phyloP scores from a whole-genome alignment of 2,113 vertebrate genomes.

The Corythornis vintsioides region DNA sequence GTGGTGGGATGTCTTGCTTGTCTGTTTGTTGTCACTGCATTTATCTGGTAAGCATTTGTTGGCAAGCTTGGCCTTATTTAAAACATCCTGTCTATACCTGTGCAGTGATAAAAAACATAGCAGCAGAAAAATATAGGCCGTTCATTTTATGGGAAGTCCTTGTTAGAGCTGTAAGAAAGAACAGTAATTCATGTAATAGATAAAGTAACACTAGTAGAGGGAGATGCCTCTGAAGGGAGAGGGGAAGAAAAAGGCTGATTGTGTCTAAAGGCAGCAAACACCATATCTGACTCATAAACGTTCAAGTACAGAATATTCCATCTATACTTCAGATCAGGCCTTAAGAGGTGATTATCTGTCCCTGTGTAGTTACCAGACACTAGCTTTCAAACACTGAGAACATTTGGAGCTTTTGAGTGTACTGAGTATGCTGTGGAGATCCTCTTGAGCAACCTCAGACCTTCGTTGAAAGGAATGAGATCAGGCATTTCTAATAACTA shows the following conservation, averaged over 20 bases:
- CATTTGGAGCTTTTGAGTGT: neutral
- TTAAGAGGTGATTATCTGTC: neutral
- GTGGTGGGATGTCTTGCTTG: neutral
- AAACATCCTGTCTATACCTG: neutral
- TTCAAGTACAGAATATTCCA: neutral
- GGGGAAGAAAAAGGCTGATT: neutral
- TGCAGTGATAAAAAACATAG: neutral
- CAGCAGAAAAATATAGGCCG: neutral
- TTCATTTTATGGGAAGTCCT: neutral
- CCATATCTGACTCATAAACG: neutral
- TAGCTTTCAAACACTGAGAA: neutral
- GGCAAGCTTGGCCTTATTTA: neutral
- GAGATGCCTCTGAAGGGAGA: neutral
- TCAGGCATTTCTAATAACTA: neutral
- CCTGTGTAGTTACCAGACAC: neutral
- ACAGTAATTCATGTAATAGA: neutral
- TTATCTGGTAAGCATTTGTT: conserved; percentile 28
- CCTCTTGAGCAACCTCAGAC: neutral
- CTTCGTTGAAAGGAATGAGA: neutral
- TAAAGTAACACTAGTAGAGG: neutral
- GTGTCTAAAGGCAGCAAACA: neutral
- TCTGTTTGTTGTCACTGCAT: neutral
- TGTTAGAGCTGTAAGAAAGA: neutral
- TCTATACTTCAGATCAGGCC: neutral
- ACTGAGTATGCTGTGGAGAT: neutral